A percentile compares a stretch with the other conserved stretches of the same genome.
Evolutionary conservation across 1,140 invertebrate species (phyloP).

Genomic region (Zophobas atratus): DNA sequence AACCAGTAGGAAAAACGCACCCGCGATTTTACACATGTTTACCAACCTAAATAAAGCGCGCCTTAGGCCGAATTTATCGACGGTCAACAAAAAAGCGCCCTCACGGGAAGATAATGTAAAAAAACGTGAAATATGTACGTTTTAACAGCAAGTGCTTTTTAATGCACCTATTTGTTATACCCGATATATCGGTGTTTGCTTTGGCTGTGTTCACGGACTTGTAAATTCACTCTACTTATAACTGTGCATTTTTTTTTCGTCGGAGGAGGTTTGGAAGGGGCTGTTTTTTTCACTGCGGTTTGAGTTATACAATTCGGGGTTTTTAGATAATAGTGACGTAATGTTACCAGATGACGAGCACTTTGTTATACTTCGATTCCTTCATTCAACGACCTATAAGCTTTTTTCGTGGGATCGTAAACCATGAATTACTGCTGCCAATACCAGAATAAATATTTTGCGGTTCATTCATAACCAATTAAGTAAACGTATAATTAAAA

Average conservation of each 20-base stretch:
- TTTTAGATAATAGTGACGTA: constrained; percentile 19
- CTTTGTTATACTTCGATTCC: constrained; percentile 16
- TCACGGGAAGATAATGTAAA: constrained; percentile 23
- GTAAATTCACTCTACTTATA: constrained; percentile 45
- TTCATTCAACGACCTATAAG: constrained; percentile 20
- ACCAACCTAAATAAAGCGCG: constrained; percentile 36
- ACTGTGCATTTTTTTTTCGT: constrained; percentile 43
- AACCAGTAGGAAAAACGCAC: constrained; percentile 37
- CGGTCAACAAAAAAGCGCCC: constrained; percentile 35
- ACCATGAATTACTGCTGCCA: not conserved
- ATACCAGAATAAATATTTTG: constrained; percentile 1
- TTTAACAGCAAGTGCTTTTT: constrained; percentile 35
- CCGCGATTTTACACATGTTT: constrained; percentile 50
- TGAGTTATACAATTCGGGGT: constrained; percentile 30
- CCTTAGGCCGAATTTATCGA: constrained; percentile 42
- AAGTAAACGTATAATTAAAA: not conserved
- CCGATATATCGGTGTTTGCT: constrained; percentile 38
- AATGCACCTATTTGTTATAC: constrained; percentile 40
- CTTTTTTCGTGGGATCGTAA: not conserved
- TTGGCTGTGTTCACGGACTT: constrained; percentile 34
- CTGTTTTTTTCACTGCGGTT: constrained; percentile 37
- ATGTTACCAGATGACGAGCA: constrained; percentile 11
- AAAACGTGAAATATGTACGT: constrained; percentile 35
- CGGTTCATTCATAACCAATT: not conserved
- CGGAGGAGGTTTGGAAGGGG: constrained; percentile 29